phyloP scores from a whole-genome alignment of 2,797 vertebrate species.

The Buphagus erythrorhynchus region DNA sequence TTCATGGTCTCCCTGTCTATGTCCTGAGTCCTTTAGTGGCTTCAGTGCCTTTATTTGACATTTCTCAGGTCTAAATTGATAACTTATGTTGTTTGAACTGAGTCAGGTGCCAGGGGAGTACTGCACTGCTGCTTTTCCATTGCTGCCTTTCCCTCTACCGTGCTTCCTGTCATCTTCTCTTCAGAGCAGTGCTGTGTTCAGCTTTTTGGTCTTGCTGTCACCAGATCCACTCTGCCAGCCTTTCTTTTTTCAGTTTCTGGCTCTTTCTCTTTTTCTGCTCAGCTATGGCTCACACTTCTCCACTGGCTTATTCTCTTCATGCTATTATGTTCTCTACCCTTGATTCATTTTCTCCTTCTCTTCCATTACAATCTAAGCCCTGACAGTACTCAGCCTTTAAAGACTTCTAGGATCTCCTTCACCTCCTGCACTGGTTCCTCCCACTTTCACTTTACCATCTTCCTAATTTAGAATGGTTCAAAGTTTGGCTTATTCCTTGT shows the following conservation, averaged over 20 bases:
- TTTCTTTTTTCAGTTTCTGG: not conserved
- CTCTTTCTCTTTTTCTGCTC: not conserved
- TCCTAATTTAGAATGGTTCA: not conserved
- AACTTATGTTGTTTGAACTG: not conserved
- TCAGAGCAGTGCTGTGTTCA: not conserved
- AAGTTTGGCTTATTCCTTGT: not conserved
- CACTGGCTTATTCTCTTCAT: not conserved
- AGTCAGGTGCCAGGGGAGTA: not conserved
- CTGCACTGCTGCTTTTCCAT: not conserved
- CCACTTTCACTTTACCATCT: not conserved
- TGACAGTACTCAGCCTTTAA: not conserved
- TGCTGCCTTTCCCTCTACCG: not conserved
- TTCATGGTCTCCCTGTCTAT: not conserved
- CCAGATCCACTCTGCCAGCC: not conserved
- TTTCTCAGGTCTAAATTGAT: not conserved
- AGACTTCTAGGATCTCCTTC: not conserved
- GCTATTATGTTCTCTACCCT: not conserved
- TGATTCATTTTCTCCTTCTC: not conserved
- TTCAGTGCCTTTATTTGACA: not conserved
- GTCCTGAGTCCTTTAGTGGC: not conserved
- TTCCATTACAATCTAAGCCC: not conserved
- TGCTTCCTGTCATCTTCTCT: not conserved
- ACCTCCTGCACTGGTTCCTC: not conserved
- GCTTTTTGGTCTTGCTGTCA: not conserved
- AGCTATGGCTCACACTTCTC: not conserved